Evolutionary conservation across 2,113 vertebrate genomes (phyloP).

Genomic region (Piprites chloris): DNA sequence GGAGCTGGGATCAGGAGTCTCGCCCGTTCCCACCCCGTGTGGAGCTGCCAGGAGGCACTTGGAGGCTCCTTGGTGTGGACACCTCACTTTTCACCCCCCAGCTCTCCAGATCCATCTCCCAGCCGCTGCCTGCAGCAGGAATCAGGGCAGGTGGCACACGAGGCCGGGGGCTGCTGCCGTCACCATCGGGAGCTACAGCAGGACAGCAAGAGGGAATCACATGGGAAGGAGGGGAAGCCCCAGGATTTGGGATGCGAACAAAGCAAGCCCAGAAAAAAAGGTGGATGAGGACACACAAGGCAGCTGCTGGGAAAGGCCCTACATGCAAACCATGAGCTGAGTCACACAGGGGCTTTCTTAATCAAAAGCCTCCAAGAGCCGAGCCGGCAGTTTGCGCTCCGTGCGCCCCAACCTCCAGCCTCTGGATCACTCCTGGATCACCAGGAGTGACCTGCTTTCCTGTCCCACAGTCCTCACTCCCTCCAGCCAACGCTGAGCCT

Average conservation of each 20-base stretch:
- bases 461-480: background rate
- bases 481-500: background rate
- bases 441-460: background rate
- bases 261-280: background rate
- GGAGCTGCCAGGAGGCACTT: background rate
- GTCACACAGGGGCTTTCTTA: slow-evolving; percentile 8
- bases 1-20: background rate
- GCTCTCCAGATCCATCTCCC: background rate
- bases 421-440: background rate
- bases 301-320: background rate
- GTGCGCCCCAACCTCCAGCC: background rate
- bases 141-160: fast-evolving
- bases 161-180: background rate
- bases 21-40: background rate
- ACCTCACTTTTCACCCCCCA: background rate
- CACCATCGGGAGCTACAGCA: background rate
- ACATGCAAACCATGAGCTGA: background rate
- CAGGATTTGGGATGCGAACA: background rate
- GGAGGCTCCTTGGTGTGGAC: fast-evolving
- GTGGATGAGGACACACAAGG: background rate
- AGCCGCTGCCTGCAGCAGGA: background rate
- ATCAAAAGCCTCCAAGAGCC: background rate
- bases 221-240: fast-evolving
- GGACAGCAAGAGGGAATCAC: fast-evolving
- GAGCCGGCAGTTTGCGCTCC: background rate